phyloP scores from a whole-genome alignment of 2,113 vertebrate species.

The Aspidoscelis tigris region DNA sequence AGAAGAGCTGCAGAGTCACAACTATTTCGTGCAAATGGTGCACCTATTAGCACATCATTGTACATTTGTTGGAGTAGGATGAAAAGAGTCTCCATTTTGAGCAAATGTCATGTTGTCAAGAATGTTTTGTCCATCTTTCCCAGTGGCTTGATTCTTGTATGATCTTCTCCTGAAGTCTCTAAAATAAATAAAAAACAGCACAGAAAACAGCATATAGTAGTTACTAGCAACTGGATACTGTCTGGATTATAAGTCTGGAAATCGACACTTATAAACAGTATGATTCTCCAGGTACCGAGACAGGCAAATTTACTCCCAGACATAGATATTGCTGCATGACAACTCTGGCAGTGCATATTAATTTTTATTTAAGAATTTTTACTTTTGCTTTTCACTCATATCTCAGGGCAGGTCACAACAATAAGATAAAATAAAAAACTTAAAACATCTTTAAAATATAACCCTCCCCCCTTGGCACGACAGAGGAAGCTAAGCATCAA shows the following conservation, averaged over 20 bases:
- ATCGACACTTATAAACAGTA: not conserved
- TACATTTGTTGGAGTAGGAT: slow-evolving; percentile 72
- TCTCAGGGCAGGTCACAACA: no score
- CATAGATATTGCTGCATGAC: no score
- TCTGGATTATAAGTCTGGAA: not conserved
- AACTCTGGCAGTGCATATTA: no score
- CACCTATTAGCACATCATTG: slow-evolving; percentile 69
- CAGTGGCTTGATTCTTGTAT: not conserved
- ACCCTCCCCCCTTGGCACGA: no score
- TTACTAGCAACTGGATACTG: slow-evolving; percentile 28
- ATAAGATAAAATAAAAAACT: no score
- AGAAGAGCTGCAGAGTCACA: slow-evolving; percentile 68
- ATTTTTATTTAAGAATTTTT: no score
- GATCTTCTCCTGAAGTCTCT: slow-evolving; percentile 28
- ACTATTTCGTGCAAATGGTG: slow-evolving; percentile 58
- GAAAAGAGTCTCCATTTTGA: slow-evolving; percentile 63
- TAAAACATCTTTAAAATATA: no score
- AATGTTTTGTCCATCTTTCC: not conserved
- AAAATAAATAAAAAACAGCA: slow-evolving; percentile 21
- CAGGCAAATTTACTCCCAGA: not conserved
- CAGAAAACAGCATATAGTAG: slow-evolving; percentile 9
- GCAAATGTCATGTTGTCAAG: slow-evolving; percentile 6
- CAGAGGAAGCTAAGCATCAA: no score
- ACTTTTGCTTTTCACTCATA: no score
- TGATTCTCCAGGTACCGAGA: not conserved